Conservation (phyloP, 2,797 vertebrate genomes). For the Gymnodraco acuticeps region DNA sequence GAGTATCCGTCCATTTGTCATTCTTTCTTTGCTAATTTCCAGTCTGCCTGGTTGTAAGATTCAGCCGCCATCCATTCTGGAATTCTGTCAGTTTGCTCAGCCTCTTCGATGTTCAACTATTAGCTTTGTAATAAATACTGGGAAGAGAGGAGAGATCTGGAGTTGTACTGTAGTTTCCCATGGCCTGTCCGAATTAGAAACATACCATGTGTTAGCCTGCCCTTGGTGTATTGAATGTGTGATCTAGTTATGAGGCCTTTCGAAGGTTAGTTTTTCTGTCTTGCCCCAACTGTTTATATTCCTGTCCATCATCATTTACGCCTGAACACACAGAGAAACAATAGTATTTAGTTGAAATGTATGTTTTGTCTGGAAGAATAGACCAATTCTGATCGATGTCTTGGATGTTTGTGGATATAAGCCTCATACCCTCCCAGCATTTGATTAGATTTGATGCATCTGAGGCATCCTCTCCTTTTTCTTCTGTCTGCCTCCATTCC, state of each 20-base stretch:
- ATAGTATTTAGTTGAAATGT: slow-evolving; percentile 24
- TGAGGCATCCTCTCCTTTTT: slow-evolving; percentile 17
- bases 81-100: slow-evolving; percentile 39
- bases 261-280: slow-evolving; percentile 37
- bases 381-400: slow-evolving; percentile 5
- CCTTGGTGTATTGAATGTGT: slow-evolving; percentile 25
- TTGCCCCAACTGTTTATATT: slow-evolving; percentile 33
- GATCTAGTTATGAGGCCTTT: slow-evolving; percentile 14
- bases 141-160: background rate
- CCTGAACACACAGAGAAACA: slow-evolving; percentile 24
- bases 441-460: background rate
- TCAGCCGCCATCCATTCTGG: slow-evolving; percentile 26
- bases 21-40: slow-evolving; percentile 16
- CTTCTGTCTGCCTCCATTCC: slow-evolving; percentile 45
- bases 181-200: slow-evolving; percentile 25
- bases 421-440: background rate
- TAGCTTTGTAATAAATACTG: slow-evolving; percentile 52
- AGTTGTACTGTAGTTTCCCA: slow-evolving; percentile 35
- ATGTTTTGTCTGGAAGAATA: slow-evolving; percentile 22
- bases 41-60: slow-evolving; percentile 28
- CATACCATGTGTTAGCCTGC: background rate
- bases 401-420: background rate
- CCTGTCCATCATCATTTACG: slow-evolving; percentile 45
- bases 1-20: slow-evolving; percentile 23
- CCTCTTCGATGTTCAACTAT: slow-evolving; percentile 44